These are phyloP conservation scores for Microchrysa polita DNA, from an alignment of 2,888 invertebrate species.

Conservation along the genomic window DNA sequence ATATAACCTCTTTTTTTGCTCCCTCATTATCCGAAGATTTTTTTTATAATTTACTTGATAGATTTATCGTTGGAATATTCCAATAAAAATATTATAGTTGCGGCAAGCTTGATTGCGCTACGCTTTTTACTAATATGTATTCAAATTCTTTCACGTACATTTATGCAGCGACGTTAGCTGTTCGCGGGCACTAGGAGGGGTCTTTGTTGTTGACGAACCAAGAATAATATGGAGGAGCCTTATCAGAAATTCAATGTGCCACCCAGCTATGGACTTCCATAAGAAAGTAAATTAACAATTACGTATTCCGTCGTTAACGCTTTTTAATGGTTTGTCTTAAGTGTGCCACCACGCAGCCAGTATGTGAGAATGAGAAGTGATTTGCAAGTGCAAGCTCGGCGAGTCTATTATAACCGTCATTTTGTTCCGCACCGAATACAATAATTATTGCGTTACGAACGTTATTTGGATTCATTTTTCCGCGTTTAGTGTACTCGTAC, in stretches of 20 bases:
- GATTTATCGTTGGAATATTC: slow-evolving; percentile 5
- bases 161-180: background rate
- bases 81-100: background rate
- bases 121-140: slow-evolving; percentile 30
- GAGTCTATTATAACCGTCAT: background rate
- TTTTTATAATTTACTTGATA: slow-evolving; percentile 13
- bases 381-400: slow-evolving; percentile 8
- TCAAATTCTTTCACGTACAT: slow-evolving; percentile 36
- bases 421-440: background rate
- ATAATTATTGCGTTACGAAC: background rate
- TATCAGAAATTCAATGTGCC: slow-evolving; percentile 39
- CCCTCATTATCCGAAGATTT: slow-evolving; percentile 14
- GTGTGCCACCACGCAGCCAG: no score
- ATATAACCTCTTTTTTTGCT: background rate
- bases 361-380: slow-evolving; percentile 22
- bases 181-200: background rate
- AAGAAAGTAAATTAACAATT: slow-evolving; percentile 38
- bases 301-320: slow-evolving; percentile 26
- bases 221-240: slow-evolving; percentile 11
- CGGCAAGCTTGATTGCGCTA: background rate
- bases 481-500: no score
- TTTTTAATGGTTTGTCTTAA: slow-evolving; percentile 16
- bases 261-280: slow-evolving; percentile 25
- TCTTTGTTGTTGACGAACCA: slow-evolving; percentile 8
- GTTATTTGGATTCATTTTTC: background rate